Evolutionary conservation across 2,113 vertebrate species (phyloP).

Genomic region (Diphyllodes magnificus): DNA sequence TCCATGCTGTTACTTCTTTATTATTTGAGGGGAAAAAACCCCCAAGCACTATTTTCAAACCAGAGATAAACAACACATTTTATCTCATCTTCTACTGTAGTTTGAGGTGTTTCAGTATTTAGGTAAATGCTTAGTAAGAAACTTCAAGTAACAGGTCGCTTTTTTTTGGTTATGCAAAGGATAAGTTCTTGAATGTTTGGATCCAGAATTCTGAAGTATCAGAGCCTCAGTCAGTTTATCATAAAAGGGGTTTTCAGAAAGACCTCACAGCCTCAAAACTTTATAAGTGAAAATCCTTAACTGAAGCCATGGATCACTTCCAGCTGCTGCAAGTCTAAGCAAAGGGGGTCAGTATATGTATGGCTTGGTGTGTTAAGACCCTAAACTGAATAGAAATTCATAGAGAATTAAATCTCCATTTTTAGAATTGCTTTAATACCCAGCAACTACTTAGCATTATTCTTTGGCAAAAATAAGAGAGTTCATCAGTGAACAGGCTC

Average conservation of each 20-base stretch:
- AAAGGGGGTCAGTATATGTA: not conserved
- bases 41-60: not conserved
- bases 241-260: not conserved
- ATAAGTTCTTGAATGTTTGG: not conserved
- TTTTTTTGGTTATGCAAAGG: not conserved
- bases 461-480: not conserved
- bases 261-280: not conserved
- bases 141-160: fast-evolving
- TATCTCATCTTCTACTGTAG: not conserved
- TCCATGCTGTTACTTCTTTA: not conserved
- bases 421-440: not conserved
- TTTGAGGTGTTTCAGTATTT: not conserved
- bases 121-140: not conserved
- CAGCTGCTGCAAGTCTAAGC: not conserved
- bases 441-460: not conserved
- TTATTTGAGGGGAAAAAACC: not conserved
- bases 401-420: not conserved
- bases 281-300: not conserved
- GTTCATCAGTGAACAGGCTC: not conserved
- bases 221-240: not conserved
- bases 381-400: not conserved
- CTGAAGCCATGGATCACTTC: not conserved
- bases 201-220: not conserved
- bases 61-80: not conserved
- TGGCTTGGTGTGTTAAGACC: not conserved